Evolutionary conservation across 1,140 invertebrate species (phyloP).

Genomic region (Dinoponera quadriceps): DNA sequence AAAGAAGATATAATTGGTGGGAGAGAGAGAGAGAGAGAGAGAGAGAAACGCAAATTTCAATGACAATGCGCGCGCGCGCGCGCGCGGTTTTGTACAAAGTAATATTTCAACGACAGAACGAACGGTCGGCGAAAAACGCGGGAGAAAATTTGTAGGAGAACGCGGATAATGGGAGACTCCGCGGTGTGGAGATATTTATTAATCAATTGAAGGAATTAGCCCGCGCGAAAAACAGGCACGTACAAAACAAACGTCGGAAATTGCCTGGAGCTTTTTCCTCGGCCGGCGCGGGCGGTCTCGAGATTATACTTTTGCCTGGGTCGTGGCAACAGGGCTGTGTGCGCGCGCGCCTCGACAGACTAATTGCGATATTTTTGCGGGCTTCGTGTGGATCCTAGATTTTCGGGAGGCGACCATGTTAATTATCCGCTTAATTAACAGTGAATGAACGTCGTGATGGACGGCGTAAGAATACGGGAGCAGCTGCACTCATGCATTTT

Average conservation of each 20-base stretch:
- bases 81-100: neutral
- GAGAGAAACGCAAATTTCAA: neutral
- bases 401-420: conserved; percentile 31
- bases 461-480: conserved; percentile 16
- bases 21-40: neutral
- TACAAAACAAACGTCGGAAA: conserved; percentile 49
- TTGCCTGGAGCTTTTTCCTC: conserved; percentile 40
- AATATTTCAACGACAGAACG: neutral
- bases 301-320: conserved; percentile 16
- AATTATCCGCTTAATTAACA: conserved; percentile 51
- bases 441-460: conserved; percentile 12
- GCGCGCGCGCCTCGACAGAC: conserved; percentile 1
- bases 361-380: conserved; percentile 51
- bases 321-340: conserved; percentile 4
- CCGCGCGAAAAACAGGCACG: conserved; percentile 27
- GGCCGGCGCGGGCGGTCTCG: conserved; percentile 26
- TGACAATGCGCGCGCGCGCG: neutral
- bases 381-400: conserved; percentile 42
- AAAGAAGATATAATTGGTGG: neutral
- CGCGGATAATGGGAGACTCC: conserved; percentile 4
- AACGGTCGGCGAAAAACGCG: conserved; percentile 13
- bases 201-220: conserved; percentile 55
- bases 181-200: conserved; percentile 37
- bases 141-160: neutral
- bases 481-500: conserved; percentile 7